Percentiles rank a stretch among this genome's conserved stretches.
phyloP scores from a whole-genome alignment of 2,888 invertebrate genomes.

The Napeogenes inachia region DNA sequence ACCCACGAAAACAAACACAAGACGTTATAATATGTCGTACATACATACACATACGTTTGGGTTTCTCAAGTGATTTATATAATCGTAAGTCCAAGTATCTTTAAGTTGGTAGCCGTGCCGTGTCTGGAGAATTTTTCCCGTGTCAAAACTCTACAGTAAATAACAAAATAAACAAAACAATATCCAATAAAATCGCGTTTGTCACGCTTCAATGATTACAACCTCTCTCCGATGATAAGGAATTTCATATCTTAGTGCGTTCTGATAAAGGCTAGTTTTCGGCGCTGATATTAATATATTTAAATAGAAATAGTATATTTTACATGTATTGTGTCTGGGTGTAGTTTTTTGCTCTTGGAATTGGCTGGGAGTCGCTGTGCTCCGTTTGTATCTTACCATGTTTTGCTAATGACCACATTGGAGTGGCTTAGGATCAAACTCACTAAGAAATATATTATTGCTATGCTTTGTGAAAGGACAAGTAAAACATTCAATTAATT shows the following conservation, averaged over 20 bases:
- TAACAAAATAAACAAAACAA: conserved; percentile 9
- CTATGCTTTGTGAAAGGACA: too few species aligned
- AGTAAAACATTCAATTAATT: too few species aligned
- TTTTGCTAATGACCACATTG: not conserved
- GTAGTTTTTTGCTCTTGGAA: conserved; percentile 33
- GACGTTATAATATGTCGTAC: too few species aligned
- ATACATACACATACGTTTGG: too few species aligned
- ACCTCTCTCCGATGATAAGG: conserved; percentile 6
- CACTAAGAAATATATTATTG: too few species aligned
- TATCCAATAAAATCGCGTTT: conserved; percentile 21
- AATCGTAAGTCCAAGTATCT: not conserved
- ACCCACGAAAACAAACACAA: too few species aligned
- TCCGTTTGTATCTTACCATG: conserved; percentile 18
- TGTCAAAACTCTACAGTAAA: conserved; percentile 2
- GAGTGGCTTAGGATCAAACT: too few species aligned
- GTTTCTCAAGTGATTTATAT: not conserved
- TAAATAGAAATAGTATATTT: conserved; percentile 12
- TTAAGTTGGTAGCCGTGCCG: not conserved
- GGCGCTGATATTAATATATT: not conserved
- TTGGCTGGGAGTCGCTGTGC: conserved; percentile 26
- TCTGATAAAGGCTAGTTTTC: not conserved
- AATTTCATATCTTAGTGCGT: conserved; percentile 7
- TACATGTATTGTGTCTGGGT: conserved; percentile 26
- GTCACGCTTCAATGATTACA: conserved; percentile 18
- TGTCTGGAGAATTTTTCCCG: not conserved